Evolutionary conservation across 92 coral and sea anemone genomes (phyloP).

Genomic region (Pocillopora grandis): DNA sequence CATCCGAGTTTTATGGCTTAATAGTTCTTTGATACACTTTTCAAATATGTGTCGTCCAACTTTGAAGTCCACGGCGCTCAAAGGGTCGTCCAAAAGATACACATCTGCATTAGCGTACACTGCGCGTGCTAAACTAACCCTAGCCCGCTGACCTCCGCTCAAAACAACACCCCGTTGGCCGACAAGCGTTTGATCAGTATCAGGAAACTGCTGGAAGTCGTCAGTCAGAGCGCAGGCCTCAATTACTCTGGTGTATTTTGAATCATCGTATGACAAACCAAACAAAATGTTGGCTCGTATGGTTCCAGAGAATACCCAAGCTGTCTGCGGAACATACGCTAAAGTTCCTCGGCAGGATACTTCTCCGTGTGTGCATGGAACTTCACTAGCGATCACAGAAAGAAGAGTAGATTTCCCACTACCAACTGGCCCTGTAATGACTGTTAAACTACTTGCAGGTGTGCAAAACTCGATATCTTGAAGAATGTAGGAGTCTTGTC

Average conservation of each 20-base stretch:
- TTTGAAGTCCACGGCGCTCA: slow-evolving; percentile 15
- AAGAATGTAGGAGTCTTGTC: not conserved
- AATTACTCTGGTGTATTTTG: not conserved
- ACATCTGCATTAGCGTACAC: slow-evolving; percentile 22
- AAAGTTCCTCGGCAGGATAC: not conserved
- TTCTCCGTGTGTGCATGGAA: not conserved
- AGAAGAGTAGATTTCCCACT: slow-evolving; percentile 18
- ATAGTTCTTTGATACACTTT: slow-evolving; percentile 1
- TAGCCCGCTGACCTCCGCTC: slow-evolving; percentile 18
- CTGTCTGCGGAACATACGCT: slow-evolving; percentile 6
- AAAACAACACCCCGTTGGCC: slow-evolving; percentile 14
- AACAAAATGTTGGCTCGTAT: slow-evolving; percentile 22
- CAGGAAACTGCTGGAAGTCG: slow-evolving; percentile 6
- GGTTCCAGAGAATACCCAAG: slow-evolving; percentile 26
- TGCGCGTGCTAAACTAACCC: slow-evolving; percentile 24
- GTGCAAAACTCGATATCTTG: not conserved
- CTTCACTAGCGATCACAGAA: not conserved
- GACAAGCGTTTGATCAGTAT: slow-evolving; percentile 4
- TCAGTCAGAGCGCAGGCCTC: slow-evolving; percentile 15
- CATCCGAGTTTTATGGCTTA: slow-evolving; percentile 3
- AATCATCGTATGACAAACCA: slow-evolving; percentile 8
- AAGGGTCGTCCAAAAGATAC: slow-evolving; percentile 7
- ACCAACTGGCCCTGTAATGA: slow-evolving; percentile 8
- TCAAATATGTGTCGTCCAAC: slow-evolving; percentile 1
- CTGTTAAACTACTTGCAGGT: not conserved